Conservation (phyloP, 2,113 vertebrate species). For the Sitta europaea region DNA sequence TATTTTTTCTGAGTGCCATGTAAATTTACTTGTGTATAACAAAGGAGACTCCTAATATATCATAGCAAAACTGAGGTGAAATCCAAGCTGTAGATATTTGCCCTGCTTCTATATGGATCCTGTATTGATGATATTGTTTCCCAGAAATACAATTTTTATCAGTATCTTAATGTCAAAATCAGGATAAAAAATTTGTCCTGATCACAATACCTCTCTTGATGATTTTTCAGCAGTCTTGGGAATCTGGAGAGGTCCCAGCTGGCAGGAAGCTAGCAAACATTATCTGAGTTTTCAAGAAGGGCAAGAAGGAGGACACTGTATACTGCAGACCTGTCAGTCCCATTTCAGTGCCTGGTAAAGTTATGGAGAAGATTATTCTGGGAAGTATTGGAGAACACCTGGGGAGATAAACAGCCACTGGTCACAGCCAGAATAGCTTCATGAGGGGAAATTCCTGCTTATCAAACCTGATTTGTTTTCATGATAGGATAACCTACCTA, state of each 20-base stretch:
- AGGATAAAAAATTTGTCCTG: too few species aligned
- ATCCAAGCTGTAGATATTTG: not conserved
- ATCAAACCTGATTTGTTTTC: not conserved
- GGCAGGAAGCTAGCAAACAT: accelerated
- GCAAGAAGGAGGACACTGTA: not conserved
- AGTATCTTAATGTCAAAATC: not conserved
- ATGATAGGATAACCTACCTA: not conserved
- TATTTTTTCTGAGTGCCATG: not conserved
- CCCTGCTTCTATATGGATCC: not conserved
- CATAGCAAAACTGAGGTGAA: not conserved
- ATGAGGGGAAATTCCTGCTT: not conserved
- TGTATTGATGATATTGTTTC: not conserved
- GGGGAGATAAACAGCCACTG: not conserved
- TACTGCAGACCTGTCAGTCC: not conserved
- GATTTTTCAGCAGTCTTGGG: not conserved
- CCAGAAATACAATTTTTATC: not conserved
- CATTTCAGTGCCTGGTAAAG: not conserved
- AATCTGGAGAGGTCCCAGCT: not conserved
- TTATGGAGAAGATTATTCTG: not conserved
- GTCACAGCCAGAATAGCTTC: not conserved
- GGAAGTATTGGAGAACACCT: not conserved
- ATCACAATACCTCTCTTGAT: not conserved
- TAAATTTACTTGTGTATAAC: not conserved
- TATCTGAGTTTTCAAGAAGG: not conserved
- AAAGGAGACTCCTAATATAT: not conserved